phyloP scores from a whole-genome alignment of 2,888 invertebrate genomes.

The Xanthia togata region DNA sequence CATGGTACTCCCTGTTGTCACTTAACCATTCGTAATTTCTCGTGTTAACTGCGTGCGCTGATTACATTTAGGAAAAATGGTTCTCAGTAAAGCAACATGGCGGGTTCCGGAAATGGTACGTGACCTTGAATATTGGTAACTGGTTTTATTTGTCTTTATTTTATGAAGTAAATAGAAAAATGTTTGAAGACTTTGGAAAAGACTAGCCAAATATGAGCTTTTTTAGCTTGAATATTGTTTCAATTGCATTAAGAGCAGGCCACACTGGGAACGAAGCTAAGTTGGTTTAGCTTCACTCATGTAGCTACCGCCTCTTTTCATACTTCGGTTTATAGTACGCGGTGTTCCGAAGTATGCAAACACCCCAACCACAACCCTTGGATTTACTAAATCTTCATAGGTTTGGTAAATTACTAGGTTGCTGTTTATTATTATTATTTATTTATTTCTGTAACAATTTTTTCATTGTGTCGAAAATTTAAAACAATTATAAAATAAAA shows the following conservation, averaged over 20 bases:
- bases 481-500: too few relatives aligned
- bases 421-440: too few relatives aligned
- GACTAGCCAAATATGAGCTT: too few relatives aligned
- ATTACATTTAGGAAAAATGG: conserved; percentile 38
- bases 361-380: background rate
- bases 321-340: too few relatives aligned
- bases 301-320: too few relatives aligned
- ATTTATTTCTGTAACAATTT: too few relatives aligned
- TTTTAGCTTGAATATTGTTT: background rate
- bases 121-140: conserved; percentile 1
- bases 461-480: too few relatives aligned
- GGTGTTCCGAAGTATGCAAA: too few relatives aligned
- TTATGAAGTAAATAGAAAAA: background rate
- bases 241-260: background rate
- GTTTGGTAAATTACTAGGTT: background rate
- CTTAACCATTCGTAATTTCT: conserved; percentile 49
- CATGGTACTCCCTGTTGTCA: conserved; percentile 39
- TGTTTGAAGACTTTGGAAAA: too few relatives aligned
- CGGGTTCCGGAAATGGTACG: background rate
- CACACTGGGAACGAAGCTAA: too few relatives aligned
- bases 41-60: conserved; percentile 39
- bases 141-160: background rate
- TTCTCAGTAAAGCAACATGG: conserved; percentile 11
- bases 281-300: too few relatives aligned
- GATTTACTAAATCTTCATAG: background rate